Conservation (phyloP, 2,888 invertebrate genomes). For the Netelia inedita region DNA sequence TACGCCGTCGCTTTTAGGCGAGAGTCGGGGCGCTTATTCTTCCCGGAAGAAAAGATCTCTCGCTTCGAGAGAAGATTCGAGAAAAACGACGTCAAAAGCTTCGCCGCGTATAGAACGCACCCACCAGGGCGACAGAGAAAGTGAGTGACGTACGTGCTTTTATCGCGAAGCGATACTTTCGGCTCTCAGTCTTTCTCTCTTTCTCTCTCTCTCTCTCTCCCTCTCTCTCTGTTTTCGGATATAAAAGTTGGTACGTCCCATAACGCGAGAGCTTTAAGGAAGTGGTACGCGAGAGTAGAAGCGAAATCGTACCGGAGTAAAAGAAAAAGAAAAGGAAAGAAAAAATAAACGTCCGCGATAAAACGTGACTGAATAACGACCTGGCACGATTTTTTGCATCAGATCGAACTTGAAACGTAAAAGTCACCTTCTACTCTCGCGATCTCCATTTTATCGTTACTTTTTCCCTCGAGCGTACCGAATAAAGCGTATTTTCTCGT, state of each 20-base stretch:
- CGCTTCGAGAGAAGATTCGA: conserved; percentile 6
- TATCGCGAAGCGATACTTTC: conserved; percentile 34
- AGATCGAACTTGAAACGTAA: conserved; percentile 27
- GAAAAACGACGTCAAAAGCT: conserved; percentile 36
- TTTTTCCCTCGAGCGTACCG: not conserved
- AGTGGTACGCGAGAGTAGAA: not conserved
- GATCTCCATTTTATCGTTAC: not conserved
- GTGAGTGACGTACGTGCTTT: conserved; percentile 45
- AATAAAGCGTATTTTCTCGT: not conserved
- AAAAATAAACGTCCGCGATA: conserved; percentile 14
- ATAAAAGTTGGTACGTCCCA: conserved; percentile 39
- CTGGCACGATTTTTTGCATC: not conserved
- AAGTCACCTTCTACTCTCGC: not conserved
- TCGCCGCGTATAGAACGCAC: not conserved
- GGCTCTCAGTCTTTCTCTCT: not conserved
- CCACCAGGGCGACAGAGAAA: not conserved
- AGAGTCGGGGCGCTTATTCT: conserved; percentile 22
- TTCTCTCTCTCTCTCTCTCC: too few relatives aligned
- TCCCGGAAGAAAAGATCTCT: conserved; percentile 31
- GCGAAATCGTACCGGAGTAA: conserved; percentile 22
- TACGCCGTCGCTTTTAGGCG: not conserved
- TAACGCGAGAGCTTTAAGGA: conserved; percentile 11
- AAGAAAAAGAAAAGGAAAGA: conserved; percentile 1
- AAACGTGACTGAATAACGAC: conserved; percentile 25
- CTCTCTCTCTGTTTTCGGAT: conserved; percentile 2